Evolutionary conservation across 2,113 vertebrate species (phyloP), one percentile per base, ranked within the genome.

Genomic region (Neopipo cinnamomea): DNA sequence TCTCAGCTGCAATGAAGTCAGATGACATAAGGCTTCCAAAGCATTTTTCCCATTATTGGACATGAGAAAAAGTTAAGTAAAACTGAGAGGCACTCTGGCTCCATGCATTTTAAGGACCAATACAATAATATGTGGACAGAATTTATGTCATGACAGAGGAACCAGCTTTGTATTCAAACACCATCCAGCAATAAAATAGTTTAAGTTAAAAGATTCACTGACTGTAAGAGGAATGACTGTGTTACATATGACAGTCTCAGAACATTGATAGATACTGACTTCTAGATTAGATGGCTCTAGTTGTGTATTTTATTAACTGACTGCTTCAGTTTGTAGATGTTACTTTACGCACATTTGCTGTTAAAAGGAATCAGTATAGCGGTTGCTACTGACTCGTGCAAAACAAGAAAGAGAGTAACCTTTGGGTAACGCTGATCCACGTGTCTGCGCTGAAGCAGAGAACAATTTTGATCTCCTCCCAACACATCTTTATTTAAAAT

Each of bases 401-500:
- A 81, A 92, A 56, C 73, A 85, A 86, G 53, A 44, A 39, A 41
- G 52, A 78, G 14, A 41, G 53, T 63, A 80, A 90, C 75, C 82
- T 93, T 92, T 93, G 65, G 61, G 61, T 78, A 86, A 77, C 31
- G 31, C 49, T 44, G 33, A 86, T 85, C 55, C 72, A 87, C 2
- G 0, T 68, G 47, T 72, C 79, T 92, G 49, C 0, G 0, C 65
- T 92, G 83, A 70, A 87, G 42, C 56, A 89, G 56, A 95, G 91
- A 91, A 78, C 53, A 91, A 44, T 30, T 87, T 30, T 86, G 35
- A 88, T 83, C 63, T 89, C 82, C 31, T 94, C 80, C 41, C 68
- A 92, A 21, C 39, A 84, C 10, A 74, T 84, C 35, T 91, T 77
- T 81, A 86, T 91, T 78, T 92, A 78, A 88, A 89, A n/a, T 68